These are phyloP conservation scores for Trachymyrmex septentrionalis DNA, from an alignment of 1,140 invertebrate species.

Conservation along the genomic window DNA sequence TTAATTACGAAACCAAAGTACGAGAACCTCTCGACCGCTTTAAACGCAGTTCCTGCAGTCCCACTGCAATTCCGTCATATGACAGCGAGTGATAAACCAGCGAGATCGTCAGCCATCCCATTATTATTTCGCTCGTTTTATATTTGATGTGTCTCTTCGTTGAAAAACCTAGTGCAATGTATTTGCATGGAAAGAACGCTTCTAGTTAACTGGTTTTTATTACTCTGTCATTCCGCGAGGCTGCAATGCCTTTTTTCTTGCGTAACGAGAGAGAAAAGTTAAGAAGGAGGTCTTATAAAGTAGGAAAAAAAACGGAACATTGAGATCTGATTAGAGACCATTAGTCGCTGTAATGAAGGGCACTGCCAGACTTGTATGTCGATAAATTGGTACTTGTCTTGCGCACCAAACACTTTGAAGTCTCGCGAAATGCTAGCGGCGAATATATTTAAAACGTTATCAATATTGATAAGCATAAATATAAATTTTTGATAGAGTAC, in stretches of 20 bases:
- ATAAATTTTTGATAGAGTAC: no score
- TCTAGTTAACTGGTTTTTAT: constrained; percentile 43
- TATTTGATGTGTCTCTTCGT: constrained; percentile 58
- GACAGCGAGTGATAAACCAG: constrained; percentile 69
- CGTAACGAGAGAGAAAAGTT: constrained; percentile 20
- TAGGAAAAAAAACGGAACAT: constrained; percentile 20
- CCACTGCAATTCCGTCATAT: constrained; percentile 73
- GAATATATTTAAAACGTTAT: not conserved
- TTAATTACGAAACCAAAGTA: constrained; percentile 76
- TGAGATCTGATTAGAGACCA: constrained; percentile 66
- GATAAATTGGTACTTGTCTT: constrained; percentile 57
- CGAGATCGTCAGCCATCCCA: constrained; percentile 63
- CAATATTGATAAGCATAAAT: not conserved
- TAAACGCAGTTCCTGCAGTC: constrained; percentile 60
- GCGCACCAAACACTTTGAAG: not conserved
- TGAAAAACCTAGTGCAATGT: no score
- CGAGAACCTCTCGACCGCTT: constrained; percentile 69
- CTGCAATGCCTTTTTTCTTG: not conserved
- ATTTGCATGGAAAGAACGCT: constrained; percentile 10
- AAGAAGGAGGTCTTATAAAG: not conserved
- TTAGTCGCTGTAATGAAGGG: constrained; percentile 70
- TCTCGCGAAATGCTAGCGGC: not conserved
- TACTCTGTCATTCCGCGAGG: not conserved
- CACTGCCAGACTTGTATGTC: constrained; percentile 53
- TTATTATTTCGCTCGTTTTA: constrained; percentile 68